Evolutionary conservation across 2,888 invertebrate species (phyloP), one percentile per base, ranked within the genome.

Genomic region (Plagiodera versicolora): DNA sequence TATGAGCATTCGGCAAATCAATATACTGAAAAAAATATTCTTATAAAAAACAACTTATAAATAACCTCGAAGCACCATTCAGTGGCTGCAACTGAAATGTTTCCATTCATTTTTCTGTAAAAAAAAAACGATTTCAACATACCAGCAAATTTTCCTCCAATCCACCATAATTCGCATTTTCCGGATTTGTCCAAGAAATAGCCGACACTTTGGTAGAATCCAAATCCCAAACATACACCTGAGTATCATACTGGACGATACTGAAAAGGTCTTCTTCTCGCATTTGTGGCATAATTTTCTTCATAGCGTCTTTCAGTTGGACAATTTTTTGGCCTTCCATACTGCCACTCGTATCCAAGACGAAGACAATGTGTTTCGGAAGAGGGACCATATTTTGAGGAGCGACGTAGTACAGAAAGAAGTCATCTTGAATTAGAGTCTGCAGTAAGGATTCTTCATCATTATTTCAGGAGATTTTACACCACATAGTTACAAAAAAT

Each of bases 331-430:
- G 80, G 28, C 86, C 89, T 67, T 79, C 78, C 90, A 90, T 90
- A 50, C 89, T 89, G 6, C 89, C 89, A 19, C 89, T 89, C 0
- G 87, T 85, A 75, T 91, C 90, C 70, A 90, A 79, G 5, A 90
- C 87, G 74, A 90, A 90, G 2, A 90, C 83, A 5, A 87, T 86
- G 70, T 88, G 85, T 73, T 89, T 89, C 58, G 80, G 82, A 44
- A 89, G 78, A 1, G 86, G 83, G 14, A 82, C 79, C 62, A 87
- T 75, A 14, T 84, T 81, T 1, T 78, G 72, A 0, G 89, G 89
- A 6, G 89, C 85, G 75, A 88, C 87, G 79, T 88, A 89, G 71
- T 89, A 89, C 1, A 89, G 87, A 77, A 90, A 90, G 75, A 88
- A 89, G 0, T 89, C 89, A 65, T 86, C 85, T 69, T 85, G 84